A percentile compares a stretch with the other conserved stretches of the same genome.
phyloP scores from a whole-genome alignment of 2,888 invertebrate species.

The Chrysina gloriosa region DNA sequence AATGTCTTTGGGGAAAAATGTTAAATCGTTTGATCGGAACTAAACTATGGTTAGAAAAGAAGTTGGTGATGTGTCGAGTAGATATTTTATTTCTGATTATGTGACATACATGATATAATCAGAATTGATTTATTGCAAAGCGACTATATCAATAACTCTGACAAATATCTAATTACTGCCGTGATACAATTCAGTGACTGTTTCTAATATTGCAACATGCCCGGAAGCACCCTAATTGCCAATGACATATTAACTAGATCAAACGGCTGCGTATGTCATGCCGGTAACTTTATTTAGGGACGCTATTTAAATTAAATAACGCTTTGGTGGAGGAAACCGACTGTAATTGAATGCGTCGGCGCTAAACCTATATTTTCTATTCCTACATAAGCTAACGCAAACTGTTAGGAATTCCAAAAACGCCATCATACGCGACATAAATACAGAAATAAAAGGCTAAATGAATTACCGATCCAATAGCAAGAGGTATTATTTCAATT shows the following conservation, averaged over 20 bases:
- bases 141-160: neutral
- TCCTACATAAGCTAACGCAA: neutral
- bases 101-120: neutral
- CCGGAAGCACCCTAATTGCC: conserved; percentile 8
- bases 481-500: conserved; percentile 19
- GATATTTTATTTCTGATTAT: no score
- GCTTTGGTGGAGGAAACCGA: neutral
- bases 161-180: neutral
- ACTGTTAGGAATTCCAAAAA: neutral
- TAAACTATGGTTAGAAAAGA: no score
- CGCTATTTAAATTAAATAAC: neutral
- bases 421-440: neutral
- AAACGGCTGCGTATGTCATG: neutral
- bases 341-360: neutral
- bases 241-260: conserved; percentile 12
- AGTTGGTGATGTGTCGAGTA: no score
- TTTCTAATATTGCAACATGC: neutral
- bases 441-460: neutral
- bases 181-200: neutral
- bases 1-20: neutral
- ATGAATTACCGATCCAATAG: conserved; percentile 2
- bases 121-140: neutral
- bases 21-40: no score
- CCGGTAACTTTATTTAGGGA: neutral
- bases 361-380: neutral